A percentile compares a stretch with the other conserved stretches of the same genome.
Conservation (phyloP, 2,888 invertebrate species). For the Gymnosoma rotundatum region DNA sequence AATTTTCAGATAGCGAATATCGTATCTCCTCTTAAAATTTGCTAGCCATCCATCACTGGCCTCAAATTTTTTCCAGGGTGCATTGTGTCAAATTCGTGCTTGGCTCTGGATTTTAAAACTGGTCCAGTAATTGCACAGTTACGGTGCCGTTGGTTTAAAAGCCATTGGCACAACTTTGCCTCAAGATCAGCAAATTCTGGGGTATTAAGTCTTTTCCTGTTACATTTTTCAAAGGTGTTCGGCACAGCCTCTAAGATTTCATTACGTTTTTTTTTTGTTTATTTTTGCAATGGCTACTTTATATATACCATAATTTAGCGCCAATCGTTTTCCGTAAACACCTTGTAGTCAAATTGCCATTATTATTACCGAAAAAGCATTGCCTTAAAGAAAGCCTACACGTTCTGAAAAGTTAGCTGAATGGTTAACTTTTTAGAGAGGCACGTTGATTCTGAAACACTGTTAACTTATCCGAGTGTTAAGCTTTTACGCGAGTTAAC, state of each 20-base stretch:
- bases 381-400: neutral
- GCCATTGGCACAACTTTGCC: slow-evolving; percentile 5
- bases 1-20: slow-evolving; percentile 46
- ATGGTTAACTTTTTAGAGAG: slow-evolving; percentile 28
- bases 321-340: neutral
- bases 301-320: neutral
- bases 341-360: neutral
- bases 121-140: too few species aligned
- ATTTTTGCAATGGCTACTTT: too few species aligned
- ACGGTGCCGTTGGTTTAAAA: neutral
- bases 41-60: slow-evolving; percentile 45
- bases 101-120: too few species aligned
- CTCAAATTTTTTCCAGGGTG: slow-evolving; percentile 12
- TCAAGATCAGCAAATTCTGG: slow-evolving; percentile 18
- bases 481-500: too few species aligned
- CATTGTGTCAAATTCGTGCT: neutral
- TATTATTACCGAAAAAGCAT: neutral
- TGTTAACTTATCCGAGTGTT: slow-evolving; percentile 30
- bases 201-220: slow-evolving; percentile 20
- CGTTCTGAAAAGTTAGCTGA: too few species aligned
- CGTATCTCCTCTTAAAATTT: slow-evolving; percentile 48
- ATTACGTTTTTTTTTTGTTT: slow-evolving; percentile 29
- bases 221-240: too few species aligned
- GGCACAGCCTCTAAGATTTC: slow-evolving; percentile 16
- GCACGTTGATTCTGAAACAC: slow-evolving; percentile 19